These are phyloP conservation scores for Luperina nickerlii DNA, from an alignment of 2,888 invertebrate genomes.

Conservation along the genomic window DNA sequence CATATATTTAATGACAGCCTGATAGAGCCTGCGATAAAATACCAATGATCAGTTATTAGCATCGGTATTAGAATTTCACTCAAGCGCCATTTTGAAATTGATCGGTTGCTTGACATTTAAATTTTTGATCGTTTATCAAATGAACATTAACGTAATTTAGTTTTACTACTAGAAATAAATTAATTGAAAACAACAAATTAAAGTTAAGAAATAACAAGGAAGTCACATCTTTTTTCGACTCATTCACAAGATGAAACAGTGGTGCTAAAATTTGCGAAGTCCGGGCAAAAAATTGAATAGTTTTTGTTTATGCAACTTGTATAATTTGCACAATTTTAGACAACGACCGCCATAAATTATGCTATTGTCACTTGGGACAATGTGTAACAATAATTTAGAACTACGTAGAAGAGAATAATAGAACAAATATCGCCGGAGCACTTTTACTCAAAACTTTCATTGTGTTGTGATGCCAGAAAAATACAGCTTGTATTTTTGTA, in stretches of 20 bases:
- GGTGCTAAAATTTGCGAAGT: constrained; percentile 61
- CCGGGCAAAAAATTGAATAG: constrained; percentile 60
- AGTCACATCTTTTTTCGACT: constrained; percentile 37
- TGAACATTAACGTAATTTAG: constrained; percentile 33
- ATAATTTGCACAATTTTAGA: constrained; percentile 73
- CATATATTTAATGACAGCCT: constrained; percentile 65
- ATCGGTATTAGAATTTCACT: constrained; percentile 60
- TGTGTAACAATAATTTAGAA: constrained; percentile 57
- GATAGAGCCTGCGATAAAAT: constrained; percentile 65
- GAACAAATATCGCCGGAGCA: constrained; percentile 49
- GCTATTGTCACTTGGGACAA: constrained; percentile 62
- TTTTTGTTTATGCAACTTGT: constrained; percentile 63
- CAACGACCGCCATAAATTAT: constrained; percentile 65
- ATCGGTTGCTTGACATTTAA: constrained; percentile 52
- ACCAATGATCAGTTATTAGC: constrained; percentile 59
- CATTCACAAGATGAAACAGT: constrained; percentile 45
- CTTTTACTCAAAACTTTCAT: constrained; percentile 60
- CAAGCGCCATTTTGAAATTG: constrained; percentile 59
- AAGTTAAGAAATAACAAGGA: constrained; percentile 21
- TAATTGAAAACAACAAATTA: constrained; percentile 22
- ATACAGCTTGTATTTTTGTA: constrained; percentile 33
- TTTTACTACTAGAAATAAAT: constrained; percentile 39
- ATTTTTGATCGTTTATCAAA: constrained; percentile 56
- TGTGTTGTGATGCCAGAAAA: constrained; percentile 52
- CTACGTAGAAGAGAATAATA: constrained; percentile 60